Base-by-base conservation (phyloP, 2,797 vertebrate genomes). In the Denticeps clupeoides region DNA sequence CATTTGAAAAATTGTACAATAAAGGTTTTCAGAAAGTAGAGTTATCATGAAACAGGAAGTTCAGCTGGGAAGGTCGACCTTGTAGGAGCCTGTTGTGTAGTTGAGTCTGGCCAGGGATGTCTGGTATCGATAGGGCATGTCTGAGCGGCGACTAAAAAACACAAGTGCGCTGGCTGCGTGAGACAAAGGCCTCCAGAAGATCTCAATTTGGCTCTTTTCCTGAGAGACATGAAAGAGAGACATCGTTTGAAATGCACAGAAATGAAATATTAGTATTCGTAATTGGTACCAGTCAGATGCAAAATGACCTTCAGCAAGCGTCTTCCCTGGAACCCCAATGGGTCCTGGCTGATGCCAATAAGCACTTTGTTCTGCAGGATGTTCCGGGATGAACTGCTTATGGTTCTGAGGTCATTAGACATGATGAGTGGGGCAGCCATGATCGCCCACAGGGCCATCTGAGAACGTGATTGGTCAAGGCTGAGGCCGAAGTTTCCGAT, bases 371-470 rank as follows among this genome's bases (percentile, higher is more conserved):
- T 97, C 68, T 91, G 89, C 53, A 97, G 80, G 60, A 97, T 90
- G 49, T 64, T 63, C 28, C 75, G 72, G 3, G 85, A 81, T 0
- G 41, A 65, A 0, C 70, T 68, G 11, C 78, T 85, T 55, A 97
- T 79, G 45, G 77, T 80, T 9, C 93, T 87, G 38, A 97, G 82
- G 65, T 97, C 93, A 0, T 86, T 93, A 63, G 93, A 97, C 87
- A 97, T 89, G 68, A 94, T 89, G 31, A 97, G 87, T 0, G 93
- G 93, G 12, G 92, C 91, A 0, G 92, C 92, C 81, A 97, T 86
- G 31, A 97, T 76, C 0, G 87, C 85, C 93, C 93, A 97, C 41
- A 97, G 60, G 26, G 91, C 92, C 90, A 97, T 96, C 75, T 97
- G 93, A 44, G 89, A 45, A 8, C 70, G 85, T 4, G 92, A 88